Evolutionary conservation across 2,113 vertebrate species (phyloP).

Genomic region (Chauna torquata): DNA sequence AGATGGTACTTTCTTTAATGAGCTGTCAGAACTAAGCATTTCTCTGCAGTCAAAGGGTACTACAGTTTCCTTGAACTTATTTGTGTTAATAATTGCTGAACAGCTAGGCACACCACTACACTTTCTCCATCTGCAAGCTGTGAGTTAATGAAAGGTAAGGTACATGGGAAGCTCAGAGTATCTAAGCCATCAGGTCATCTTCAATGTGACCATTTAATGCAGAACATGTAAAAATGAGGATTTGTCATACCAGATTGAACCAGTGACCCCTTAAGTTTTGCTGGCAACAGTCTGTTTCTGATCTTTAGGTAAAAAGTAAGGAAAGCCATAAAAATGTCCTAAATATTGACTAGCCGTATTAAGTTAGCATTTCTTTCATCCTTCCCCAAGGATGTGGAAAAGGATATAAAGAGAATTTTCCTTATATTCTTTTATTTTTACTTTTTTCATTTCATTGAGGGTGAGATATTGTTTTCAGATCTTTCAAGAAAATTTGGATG

Average conservation of each 20-base stretch:
- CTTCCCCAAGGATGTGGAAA: neutral
- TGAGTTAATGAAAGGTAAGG: neutral
- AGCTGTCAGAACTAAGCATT: conserved; percentile 66
- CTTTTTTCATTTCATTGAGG: neutral
- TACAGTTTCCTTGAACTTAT: neutral
- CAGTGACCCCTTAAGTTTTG: rapidly evolving
- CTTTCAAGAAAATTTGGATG: neutral
- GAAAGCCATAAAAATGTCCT: neutral
- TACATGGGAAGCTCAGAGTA: neutral
- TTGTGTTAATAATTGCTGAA: neutral
- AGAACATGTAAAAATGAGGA: neutral
- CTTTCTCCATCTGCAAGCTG: neutral
- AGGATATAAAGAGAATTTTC: neutral
- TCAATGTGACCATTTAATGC: neutral
- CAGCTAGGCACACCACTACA: neutral
- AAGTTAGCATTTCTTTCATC: neutral
- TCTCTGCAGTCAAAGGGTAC: neutral
- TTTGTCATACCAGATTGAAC: neutral
- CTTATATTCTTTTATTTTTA: neutral
- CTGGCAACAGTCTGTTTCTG: neutral
- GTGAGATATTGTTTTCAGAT: neutral
- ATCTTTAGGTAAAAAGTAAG: neutral
- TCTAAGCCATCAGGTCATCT: neutral
- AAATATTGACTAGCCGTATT: neutral
- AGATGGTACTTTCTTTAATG: conserved; percentile 69